A percentile compares a stretch with the other conserved stretches of the same genome.
Conservation (phyloP, 2,113 vertebrate species). For the Lanius ludovicianus region DNA sequence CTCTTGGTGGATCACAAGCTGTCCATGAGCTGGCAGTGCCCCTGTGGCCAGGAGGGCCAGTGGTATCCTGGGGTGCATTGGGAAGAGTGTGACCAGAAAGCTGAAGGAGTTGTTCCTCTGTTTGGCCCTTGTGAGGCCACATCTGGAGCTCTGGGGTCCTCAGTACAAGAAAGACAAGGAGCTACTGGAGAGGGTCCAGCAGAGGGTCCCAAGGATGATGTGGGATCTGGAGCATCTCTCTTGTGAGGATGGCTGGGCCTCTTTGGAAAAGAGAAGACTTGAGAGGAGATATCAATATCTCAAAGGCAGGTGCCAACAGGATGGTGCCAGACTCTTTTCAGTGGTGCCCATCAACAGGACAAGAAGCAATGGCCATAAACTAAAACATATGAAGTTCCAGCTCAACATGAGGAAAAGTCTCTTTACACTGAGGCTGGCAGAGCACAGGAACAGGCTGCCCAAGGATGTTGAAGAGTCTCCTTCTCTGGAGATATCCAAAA, state of each 20-base stretch:
- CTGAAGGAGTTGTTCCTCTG: accelerated
- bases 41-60: background rate
- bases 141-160: background rate
- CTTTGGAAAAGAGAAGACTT: background rate
- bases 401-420: background rate
- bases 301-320: background rate
- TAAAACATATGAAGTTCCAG: background rate
- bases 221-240: background rate
- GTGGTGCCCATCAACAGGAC: accelerated
- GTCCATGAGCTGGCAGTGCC: background rate
- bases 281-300: background rate
- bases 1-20: background rate
- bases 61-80: accelerated
- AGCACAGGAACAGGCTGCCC: background rate
- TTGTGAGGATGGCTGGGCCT: background rate
- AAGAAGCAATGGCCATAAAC: background rate
- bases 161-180: background rate
- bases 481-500: background rate
- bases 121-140: accelerated
- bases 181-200: background rate
- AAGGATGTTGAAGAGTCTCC: background rate
- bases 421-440: background rate
- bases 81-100: background rate
- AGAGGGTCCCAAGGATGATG: background rate
- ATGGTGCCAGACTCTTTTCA: background rate